Evolutionary conservation across 2,113 vertebrate species (phyloP).

Genomic region (Empidonax alnorum): DNA sequence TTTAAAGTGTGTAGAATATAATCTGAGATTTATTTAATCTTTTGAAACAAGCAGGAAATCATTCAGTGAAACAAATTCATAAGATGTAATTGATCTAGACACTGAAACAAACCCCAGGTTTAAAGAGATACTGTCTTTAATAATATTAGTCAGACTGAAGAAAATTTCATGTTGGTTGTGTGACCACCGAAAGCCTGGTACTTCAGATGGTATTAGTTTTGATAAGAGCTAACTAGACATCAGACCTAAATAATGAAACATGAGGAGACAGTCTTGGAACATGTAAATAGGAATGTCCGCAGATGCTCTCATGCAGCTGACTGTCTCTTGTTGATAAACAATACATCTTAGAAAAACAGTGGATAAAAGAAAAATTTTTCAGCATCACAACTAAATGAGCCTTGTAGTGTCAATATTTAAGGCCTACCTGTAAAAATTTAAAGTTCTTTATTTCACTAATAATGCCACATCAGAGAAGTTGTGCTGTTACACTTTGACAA

Average conservation of each 20-base stretch:
- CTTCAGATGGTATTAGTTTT: conserved; percentile 78
- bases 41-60: neutral
- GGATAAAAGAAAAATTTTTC: conserved; percentile 50
- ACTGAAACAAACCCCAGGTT: conserved; percentile 53
- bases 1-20: neutral
- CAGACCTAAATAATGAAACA: conserved; percentile 72
- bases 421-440: conserved; percentile 53
- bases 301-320: conserved; percentile 51
- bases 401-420: conserved; percentile 58
- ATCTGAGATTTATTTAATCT: neutral
- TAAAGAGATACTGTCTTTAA: conserved; percentile 61
- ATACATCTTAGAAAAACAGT: conserved; percentile 66
- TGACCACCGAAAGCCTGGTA: conserved; percentile 68
- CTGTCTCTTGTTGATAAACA: conserved; percentile 67
- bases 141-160: conserved; percentile 59
- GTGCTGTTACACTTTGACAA: conserved; percentile 71
- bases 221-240: conserved; percentile 76
- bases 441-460: conserved; percentile 76
- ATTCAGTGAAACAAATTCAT: conserved; percentile 4
- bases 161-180: conserved; percentile 64
- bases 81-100: conserved; percentile 44
- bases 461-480: conserved; percentile 63
- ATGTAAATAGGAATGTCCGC: conserved; percentile 57
- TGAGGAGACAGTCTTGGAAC: conserved; percentile 66
- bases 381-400: conserved; percentile 38